Percentiles rank a stretch among this genome's conserved stretches.
These are phyloP conservation scores for Tromatobia lineatoria DNA, from an alignment of 2,888 invertebrate species.

Conservation along the genomic window DNA sequence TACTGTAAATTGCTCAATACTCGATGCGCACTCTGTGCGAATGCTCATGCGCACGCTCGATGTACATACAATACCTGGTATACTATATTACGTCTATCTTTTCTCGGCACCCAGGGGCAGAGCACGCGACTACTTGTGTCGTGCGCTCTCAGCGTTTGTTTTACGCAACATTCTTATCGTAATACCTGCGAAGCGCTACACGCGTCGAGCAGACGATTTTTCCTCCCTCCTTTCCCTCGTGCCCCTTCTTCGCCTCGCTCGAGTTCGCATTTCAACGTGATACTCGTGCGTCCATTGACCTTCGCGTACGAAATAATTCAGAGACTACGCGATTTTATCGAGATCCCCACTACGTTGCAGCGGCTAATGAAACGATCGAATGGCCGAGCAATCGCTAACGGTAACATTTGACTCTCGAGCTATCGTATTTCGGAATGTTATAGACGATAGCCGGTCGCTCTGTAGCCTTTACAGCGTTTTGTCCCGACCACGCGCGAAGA, in stretches of 20 bases:
- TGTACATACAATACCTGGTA: too few species aligned
- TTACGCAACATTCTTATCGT: constrained; percentile 54
- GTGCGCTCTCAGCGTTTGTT: neutral
- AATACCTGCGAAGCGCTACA: constrained; percentile 27
- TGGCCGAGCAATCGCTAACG: constrained; percentile 8
- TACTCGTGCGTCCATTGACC: constrained; percentile 41
- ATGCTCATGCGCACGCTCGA: too few species aligned
- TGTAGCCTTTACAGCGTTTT: neutral
- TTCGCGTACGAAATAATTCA: constrained; percentile 36
- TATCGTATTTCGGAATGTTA: constrained; percentile 59
- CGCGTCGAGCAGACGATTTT: constrained; percentile 3
- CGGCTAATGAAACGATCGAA: neutral
- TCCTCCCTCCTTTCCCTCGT: neutral
- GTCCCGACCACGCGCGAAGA: neutral
- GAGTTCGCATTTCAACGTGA: constrained; percentile 8
- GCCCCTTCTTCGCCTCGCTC: neutral
- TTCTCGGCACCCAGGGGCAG: constrained; percentile 29
- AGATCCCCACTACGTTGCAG: neutral
- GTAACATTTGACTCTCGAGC: constrained; percentile 49
- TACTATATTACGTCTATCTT: constrained; percentile 30
- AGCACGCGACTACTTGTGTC: constrained; percentile 20
- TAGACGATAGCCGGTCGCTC: constrained; percentile 36
- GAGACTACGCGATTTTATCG: neutral
- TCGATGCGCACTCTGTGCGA: too few species aligned
- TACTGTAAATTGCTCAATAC: too few species aligned